Base-by-base conservation (phyloP, 1,140 invertebrate genomes). In the Drosophila sp. region DNA sequence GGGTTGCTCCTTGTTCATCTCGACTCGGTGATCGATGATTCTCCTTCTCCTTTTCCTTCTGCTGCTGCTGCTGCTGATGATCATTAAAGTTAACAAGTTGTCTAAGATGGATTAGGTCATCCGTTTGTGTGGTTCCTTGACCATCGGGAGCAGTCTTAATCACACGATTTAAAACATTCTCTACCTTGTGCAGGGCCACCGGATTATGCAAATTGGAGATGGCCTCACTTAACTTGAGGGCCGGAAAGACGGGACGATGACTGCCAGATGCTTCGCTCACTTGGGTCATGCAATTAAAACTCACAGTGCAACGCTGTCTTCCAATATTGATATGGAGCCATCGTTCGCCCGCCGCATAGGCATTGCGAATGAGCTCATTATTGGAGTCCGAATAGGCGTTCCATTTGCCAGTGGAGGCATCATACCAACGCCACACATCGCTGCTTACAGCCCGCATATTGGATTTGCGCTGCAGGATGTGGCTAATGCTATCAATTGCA, bases 391-490 rank as follows among this genome's bases (percentile, higher is more conserved):
- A 95, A 81, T 98, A 98, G 30, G 94, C 93, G 57, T 95, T 96
- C 97, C 97, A 98, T 83, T 96, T 95, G 5, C 96, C 96, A 8
- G 95, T 95, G 11, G 95, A 94, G 29, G 97, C 93, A 90, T 98
- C 97, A 91, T 97, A 97, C 96, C 96, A 98, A 81, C 97, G 96
- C 97, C 97, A 98, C 1, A 94, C 91, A 47, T 95, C 93, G 50
- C 93, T 93, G 29, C 93, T 94, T 72, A 96, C 95, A 72, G 94
- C 94, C 66, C 96, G 94, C 93, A 97, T 95, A 4, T 94, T 93
- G 30, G 94, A 93, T 89, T 96, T 96, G 38, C 96, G 93, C 66
- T 95, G 94, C 0, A 96, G 95, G 3, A 95, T 94, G 57, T 95
- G 93, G 23, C 96, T 94, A 7, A 97, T 95, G 92, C 97, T 98